Base-by-base conservation (phyloP, 2,888 invertebrate genomes). In the Notodonta ziczac region DNA sequence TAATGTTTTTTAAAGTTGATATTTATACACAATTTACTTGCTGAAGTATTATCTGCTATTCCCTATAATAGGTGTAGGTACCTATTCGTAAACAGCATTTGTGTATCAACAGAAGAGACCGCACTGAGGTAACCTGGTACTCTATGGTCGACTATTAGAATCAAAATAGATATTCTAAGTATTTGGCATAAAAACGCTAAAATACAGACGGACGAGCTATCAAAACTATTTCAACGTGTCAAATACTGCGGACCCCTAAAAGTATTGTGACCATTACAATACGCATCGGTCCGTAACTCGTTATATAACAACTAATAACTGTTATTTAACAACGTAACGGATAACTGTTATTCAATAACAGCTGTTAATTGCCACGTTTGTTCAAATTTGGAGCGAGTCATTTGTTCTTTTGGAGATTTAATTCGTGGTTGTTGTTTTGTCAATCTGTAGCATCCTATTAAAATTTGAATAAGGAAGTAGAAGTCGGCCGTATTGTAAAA, bases 201-300 rank as follows among this genome's bases (percentile, higher is more conserved):
- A 35, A 35, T 35, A 35, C 6, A 7, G 5, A 35, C 7, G 35
- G 4, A 35, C 35, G 7, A 35, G 4, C 35, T 4, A 35, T 3
- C 35, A 35, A 35, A 35, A 42, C 10, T 3, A 42, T 42, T 42
- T 10, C 4, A 4, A 9, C 9, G 12, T 24, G 24, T 10, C 9
- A 42, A 9, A 10, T 5, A n/a, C 46, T 46, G 13, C n/a, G 13
- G 46, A 14, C 16, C 40, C 40, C 55, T 55, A 40, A 55, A 55
- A 53, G 7, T 16, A 55, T 40, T 14, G 40, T 55, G 32, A 40
- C 39, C 40, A 55, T 40, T 55, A 14, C 40, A 55, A 40, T 55
- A 40, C 58, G 60, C 55, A 60, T 52, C 59, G 54, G 53, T n/a
- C 56, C 61, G 56, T 53, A 60, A 65, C 57, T 51, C 32, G 61